phyloP scores from a whole-genome alignment of 2,797 vertebrate genomes.

The Chloroceryle amazona region DNA sequence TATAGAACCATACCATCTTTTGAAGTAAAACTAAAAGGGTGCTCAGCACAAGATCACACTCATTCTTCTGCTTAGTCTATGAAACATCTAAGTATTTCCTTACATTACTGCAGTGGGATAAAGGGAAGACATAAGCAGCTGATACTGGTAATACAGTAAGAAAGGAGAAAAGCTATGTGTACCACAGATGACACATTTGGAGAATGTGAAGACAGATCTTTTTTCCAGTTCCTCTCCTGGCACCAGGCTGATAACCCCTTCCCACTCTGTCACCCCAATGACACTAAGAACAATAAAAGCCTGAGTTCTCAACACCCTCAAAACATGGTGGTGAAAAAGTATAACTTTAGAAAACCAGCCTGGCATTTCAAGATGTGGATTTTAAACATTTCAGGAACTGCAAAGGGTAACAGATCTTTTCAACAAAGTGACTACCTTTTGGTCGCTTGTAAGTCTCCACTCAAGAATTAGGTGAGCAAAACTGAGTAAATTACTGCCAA shows the following conservation, averaged over 20 bases:
- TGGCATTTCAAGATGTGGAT: background rate
- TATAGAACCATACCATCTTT: background rate
- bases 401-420: background rate
- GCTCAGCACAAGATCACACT: background rate
- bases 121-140: background rate
- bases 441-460: background rate
- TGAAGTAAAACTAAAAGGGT: background rate
- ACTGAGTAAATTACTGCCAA: background rate
- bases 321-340: background rate
- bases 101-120: background rate
- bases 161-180: background rate
- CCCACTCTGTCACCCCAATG: background rate
- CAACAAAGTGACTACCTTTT: background rate
- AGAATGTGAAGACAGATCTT: background rate
- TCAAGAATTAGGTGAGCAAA: background rate
- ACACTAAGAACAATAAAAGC: background rate
- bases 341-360: background rate
- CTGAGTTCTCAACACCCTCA: background rate
- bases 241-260: background rate
- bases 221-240: background rate
- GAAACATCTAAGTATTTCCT: background rate
- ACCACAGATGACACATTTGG: background rate
- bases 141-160: background rate
- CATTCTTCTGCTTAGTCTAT: background rate
- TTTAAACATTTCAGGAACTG: background rate